Evolutionary conservation across 1,140 invertebrate species (phyloP).

Genomic region (Eueides isabella): DNA sequence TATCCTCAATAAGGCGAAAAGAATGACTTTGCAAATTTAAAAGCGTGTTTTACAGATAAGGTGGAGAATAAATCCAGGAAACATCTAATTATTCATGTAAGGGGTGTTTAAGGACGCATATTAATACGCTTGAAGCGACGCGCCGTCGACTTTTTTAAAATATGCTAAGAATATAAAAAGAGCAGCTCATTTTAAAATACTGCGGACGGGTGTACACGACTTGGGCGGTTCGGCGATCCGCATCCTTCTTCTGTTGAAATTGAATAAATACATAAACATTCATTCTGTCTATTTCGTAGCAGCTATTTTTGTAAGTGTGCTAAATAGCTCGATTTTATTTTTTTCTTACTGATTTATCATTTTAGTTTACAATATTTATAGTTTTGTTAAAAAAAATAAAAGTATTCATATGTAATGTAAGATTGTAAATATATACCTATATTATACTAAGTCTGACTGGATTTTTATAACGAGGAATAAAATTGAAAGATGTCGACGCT

Average conservation of each 20-base stretch:
- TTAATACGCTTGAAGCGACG: conserved; percentile 63
- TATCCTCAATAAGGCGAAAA: conserved; percentile 78
- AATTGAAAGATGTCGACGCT: too few relatives aligned
- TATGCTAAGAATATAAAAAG: conserved; percentile 70
- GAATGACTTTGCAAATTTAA: conserved; percentile 81
- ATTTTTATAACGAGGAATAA: too few relatives aligned
- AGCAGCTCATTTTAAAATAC: conserved; percentile 68
- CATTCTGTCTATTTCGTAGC: conserved; percentile 1
- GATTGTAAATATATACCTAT: too few relatives aligned
- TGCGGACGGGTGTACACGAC: conserved; percentile 60
- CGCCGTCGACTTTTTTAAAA: conserved; percentile 66
- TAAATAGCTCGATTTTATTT: background rate
- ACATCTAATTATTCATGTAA: conserved; percentile 81
- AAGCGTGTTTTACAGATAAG: conserved; percentile 78
- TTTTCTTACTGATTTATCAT: background rate
- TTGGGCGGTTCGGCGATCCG: conserved; percentile 53
- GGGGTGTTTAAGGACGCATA: conserved; percentile 74
- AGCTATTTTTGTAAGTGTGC: background rate
- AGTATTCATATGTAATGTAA: too few relatives aligned
- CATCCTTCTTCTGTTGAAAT: conserved; percentile 61
- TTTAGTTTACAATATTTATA: background rate
- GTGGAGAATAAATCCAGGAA: conserved; percentile 68
- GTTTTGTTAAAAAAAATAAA: background rate
- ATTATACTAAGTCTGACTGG: too few relatives aligned
- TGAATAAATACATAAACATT: conserved; percentile 50